Evolutionary conservation across 64 coral and sea anemone species (phyloP), one percentile per base, ranked within the genome.

Genomic region (Dendrophyllia cribrosa): DNA sequence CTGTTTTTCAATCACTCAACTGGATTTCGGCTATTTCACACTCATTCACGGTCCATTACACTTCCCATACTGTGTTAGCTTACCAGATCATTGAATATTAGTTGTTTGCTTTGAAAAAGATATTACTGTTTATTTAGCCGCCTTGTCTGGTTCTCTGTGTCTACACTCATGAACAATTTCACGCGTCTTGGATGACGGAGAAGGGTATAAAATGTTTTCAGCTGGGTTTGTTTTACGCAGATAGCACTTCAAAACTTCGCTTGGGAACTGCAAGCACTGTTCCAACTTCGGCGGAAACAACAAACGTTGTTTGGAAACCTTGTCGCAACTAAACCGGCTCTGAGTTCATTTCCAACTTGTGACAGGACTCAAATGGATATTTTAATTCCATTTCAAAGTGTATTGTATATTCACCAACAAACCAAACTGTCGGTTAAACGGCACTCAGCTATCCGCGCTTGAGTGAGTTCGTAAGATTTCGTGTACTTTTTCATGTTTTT

Each of bases 121-220:
- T 79, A 79, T 79, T 79, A 53, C n/a, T 79, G 76, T 59, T 79
- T 79, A 10, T 79, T 59, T 79, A 79, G 76, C 76, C 76, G 76
- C 76, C n/a, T 5, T 79, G 51, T 79, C 76, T 79, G 76, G 21
- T 12, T 59, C 24, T 14, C 59, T 79, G 23, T 79, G 22, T 79
- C n/a, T 19, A 59, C 53, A 59, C 55, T 79, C 20, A 59, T 59
- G 25, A 59, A 79, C 76, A 79, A 34, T 59, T 60, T 53, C 10
- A n/a, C n/a, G 25, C 76, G 14, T 59, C 21, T 26, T 43, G 52
- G 26, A 77, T 77, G 74, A 77, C 74, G 48, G 74, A 34, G 76
- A 59, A 59, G 76, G 76, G 76, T 79, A 52, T 25, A 59, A 79
- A 59, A 58, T 14, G 6, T n/a, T 24, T 16, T 79, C 76, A 79